Percentiles rank a stretch among this genome's conserved stretches.
Evolutionary conservation across 2,888 invertebrate species (phyloP).

Genomic region (Habrosyne pyritoides): DNA sequence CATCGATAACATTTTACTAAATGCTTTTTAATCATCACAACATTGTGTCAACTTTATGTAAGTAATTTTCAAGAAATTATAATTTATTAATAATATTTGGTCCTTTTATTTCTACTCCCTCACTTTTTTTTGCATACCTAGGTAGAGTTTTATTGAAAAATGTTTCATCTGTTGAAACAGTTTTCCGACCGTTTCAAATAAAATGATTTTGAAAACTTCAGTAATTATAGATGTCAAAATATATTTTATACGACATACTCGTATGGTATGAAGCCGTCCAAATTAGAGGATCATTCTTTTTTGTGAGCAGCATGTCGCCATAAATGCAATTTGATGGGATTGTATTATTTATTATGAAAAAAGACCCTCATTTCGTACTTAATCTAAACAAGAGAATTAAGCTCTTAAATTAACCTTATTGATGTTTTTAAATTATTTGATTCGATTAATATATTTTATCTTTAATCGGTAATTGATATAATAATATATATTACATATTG

Average conservation of each 20-base stretch:
- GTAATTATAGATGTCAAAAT: not conserved
- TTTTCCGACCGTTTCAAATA: too few species aligned
- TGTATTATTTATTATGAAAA: slow-evolving; percentile 58
- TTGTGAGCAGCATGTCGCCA: slow-evolving; percentile 57
- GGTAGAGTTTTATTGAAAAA: too few species aligned
- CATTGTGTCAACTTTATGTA: not conserved
- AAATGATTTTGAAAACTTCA: not conserved
- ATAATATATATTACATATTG: too few species aligned
- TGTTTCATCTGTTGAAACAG: too few species aligned
- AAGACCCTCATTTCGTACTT: slow-evolving; percentile 49
- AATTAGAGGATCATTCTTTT: slow-evolving; percentile 58
- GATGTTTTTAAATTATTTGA: slow-evolving; percentile 44
- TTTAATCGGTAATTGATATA: too few species aligned
- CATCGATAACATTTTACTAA: slow-evolving; percentile 7
- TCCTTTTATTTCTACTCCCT: too few species aligned
- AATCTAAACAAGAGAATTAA: slow-evolving; percentile 59
- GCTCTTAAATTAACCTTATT: slow-evolving; percentile 49
- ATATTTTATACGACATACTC: not conserved
- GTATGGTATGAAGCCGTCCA: slow-evolving; percentile 38
- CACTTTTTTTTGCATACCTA: too few species aligned
- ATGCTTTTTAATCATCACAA: not conserved
- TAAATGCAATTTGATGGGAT: slow-evolving; percentile 59
- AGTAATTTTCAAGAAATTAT: too few species aligned
- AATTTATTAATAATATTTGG: too few species aligned
- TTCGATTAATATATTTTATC: slow-evolving; percentile 24